Base-by-base conservation (phyloP, 2,888 invertebrate species). In the Oligia strigilis region DNA sequence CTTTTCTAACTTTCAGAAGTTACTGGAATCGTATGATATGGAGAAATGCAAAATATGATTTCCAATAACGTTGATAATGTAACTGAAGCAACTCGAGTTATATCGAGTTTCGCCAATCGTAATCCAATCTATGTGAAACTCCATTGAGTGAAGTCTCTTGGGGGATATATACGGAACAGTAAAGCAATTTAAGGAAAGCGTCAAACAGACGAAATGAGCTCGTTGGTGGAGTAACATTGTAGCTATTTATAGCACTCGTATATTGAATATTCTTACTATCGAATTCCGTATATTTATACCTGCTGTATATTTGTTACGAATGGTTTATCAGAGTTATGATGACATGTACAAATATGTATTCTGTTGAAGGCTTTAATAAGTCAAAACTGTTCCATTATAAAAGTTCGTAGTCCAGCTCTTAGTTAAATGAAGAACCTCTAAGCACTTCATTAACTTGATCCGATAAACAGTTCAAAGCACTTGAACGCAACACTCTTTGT, bases 121-220 rank as follows among this genome's bases (percentile, higher is more conserved):
- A 88, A 89, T 86, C 80, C 64, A 86, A 88, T 88, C 82, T 80
- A 80, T 71, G 75, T 77, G 80, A 78, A 82, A 78, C 52, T 80
- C 76, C 40, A 80, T 82, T 66, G 72, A 77, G 73, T 70, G 40
- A 73, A 81, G 36, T 76, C 79, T 72, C 76, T 58, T 70, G 73
- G 67, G 77, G 49, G 73, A 72, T 14, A 60, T 78, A 69, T 55
- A 70, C 52, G 71, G 69, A 29, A 72, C 65, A 69, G 75, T 86
- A 76, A 89, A 84, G 72, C 72, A 89, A 82, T 84, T 83, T 82
- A 78, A 77, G 69, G 11, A 70, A 83, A 71, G 43, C 74, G 66
- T 77, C 62, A 76, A 77, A 82, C 67, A 73, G 72, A 72, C 4
- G 66, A 58, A 70, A 77, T 71, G 73, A 75, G 77, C 65, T 74